Evolutionary conservation across 2,797 vertebrate species (phyloP).

Genomic region (Cirrhinus mrigala): DNA sequence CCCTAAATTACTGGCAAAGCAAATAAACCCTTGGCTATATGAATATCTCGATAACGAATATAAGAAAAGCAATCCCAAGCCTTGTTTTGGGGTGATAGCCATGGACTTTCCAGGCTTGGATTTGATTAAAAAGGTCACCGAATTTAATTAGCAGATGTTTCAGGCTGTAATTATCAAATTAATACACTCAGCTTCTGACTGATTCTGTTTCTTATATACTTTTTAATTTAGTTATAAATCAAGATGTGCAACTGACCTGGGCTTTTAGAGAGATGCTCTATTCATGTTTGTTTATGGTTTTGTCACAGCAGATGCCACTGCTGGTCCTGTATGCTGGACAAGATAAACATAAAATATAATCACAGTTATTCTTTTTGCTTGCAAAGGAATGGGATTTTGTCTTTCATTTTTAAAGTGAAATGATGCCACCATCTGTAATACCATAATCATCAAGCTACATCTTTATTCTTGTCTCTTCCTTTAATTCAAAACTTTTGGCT

Average conservation of each 20-base stretch:
- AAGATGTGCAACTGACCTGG: not conserved
- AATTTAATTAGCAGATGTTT: constrained; percentile 56
- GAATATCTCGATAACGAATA: constrained; percentile 60
- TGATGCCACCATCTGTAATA: not conserved
- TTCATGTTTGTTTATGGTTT: too few relatives aligned
- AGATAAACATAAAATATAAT: not conserved
- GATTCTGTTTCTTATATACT: not conserved
- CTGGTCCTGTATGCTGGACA: not conserved
- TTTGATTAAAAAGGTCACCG: constrained; percentile 68
- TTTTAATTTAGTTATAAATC: not conserved
- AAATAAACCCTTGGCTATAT: constrained; percentile 71
- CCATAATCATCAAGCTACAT: not conserved
- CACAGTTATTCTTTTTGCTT: not conserved
- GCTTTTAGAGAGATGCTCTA: not conserved
- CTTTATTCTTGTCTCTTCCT: not conserved
- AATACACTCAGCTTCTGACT: not conserved
- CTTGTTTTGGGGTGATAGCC: constrained; percentile 69
- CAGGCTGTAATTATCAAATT: not conserved
- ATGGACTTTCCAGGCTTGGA: constrained; percentile 73
- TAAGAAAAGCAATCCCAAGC: constrained; percentile 50
- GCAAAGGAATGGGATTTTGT: not conserved
- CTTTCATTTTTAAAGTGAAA: not conserved
- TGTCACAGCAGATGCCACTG: not conserved
- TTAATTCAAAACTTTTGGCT: not conserved
- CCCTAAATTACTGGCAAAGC: constrained; percentile 67